Evolutionary conservation across 2,113 vertebrate species (phyloP).

Genomic region (Pampusana beccarii): DNA sequence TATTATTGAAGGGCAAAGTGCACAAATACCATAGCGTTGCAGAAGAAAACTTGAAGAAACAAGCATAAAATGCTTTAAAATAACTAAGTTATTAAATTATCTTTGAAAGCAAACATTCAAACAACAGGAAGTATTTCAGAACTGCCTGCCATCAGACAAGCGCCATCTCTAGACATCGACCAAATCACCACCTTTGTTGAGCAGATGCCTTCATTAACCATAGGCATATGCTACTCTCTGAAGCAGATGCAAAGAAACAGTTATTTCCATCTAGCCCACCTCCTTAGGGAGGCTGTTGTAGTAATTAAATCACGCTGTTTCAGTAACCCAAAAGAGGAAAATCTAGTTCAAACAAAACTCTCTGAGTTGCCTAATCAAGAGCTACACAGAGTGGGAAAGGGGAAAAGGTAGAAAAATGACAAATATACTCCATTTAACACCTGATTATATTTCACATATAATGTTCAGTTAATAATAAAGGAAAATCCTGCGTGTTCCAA

Average conservation of each 20-base stretch:
- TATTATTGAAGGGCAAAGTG: not conserved
- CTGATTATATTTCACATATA: not conserved
- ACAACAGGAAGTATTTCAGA: not conserved
- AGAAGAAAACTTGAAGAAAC: not conserved
- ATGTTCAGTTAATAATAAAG: not conserved
- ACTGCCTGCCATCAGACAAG: not conserved
- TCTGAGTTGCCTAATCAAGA: not conserved
- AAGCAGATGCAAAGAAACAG: not conserved
- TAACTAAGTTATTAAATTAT: not conserved
- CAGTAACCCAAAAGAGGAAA: not conserved
- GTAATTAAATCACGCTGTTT: not conserved
- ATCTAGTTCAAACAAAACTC: slow-evolving; percentile 4
- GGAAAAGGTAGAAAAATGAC: not conserved
- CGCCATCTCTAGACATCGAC: rapidly evolving
- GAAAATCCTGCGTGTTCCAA: not conserved
- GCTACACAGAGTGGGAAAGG: not conserved
- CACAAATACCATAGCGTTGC: not conserved
- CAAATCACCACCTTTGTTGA: not conserved
- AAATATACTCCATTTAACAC: not conserved
- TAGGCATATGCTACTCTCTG: not conserved
- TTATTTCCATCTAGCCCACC: not conserved
- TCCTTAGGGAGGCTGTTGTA: not conserved
- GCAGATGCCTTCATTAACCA: not conserved
- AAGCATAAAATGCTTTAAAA: not conserved
- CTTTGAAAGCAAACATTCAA: not conserved